Evolutionary conservation across 2,888 invertebrate genomes (phyloP).

Genomic region (Brachyptera putata): DNA sequence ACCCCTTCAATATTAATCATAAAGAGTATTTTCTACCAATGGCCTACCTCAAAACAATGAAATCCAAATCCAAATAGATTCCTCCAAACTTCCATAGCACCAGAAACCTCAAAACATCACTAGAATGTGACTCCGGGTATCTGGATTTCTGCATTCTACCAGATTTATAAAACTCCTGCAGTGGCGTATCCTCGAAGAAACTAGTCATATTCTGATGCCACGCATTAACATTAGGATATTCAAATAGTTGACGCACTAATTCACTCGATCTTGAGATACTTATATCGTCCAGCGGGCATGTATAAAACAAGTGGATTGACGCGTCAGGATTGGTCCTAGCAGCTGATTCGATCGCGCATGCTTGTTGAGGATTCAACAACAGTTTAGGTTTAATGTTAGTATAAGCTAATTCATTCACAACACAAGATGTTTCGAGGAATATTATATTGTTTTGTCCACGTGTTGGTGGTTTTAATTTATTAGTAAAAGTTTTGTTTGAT

Average conservation of each 20-base stretch:
- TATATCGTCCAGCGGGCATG: not conserved
- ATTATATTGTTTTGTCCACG: not conserved
- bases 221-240: not conserved
- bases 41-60: constrained; percentile 57
- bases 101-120: constrained; percentile 61
- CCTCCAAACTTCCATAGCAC: constrained; percentile 73
- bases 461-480: not conserved
- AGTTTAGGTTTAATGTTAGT: not conserved
- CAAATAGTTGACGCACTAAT: not conserved
- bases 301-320: not conserved
- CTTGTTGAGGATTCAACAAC: not conserved
- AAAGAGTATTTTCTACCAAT: too few relatives aligned
- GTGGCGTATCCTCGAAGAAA: constrained; percentile 47
- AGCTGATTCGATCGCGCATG: not conserved
- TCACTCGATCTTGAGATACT: not conserved
- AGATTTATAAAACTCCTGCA: constrained; percentile 51
- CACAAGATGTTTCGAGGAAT: constrained; percentile 4
- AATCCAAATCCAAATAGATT: constrained; percentile 69
- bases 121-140: constrained; percentile 58
- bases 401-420: not conserved
- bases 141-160: constrained; percentile 49
- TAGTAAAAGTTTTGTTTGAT: too few relatives aligned
- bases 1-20: too few relatives aligned
- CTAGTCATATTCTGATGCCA: not conserved
- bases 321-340: not conserved